Evolutionary conservation across 2,888 invertebrate species (phyloP), one percentile per base, ranked within the genome.

Genomic region (Zeuzera pyrina): DNA sequence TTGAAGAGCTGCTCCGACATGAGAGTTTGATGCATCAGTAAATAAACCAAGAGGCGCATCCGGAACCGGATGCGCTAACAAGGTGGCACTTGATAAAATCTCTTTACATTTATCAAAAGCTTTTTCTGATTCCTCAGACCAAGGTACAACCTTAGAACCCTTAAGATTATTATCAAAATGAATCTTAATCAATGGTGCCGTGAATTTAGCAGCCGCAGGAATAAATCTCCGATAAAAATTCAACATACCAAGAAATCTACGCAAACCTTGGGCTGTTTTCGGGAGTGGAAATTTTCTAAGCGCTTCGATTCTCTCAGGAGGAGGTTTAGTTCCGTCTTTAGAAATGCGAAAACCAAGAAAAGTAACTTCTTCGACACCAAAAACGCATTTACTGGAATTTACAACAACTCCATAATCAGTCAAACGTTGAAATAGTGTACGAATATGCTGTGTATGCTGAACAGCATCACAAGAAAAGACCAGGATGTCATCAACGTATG

Each of bases 401-500:
- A n/a, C n/a, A n/a, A n/a, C n/a, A n/a, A n/a, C n/a, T n/a, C n/a
- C n/a, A n/a, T n/a, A n/a, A n/a, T n/a, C n/a, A n/a, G n/a, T n/a
- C n/a, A n/a, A n/a, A n/a, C n/a, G n/a, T n/a, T n/a, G n/a, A n/a
- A n/a, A n/a, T n/a, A n/a, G n/a, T n/a, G n/a, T n/a, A n/a, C n/a
- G n/a, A n/a, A n/a, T n/a, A n/a, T 64, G 59, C 8, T 41, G 5
- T 2, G 12, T 6, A 31, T 60, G 59, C 19, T 53, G 41, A 5
- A 45, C 30, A 11, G 34, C 35, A 4, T 36, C 29, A 6, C 13
- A 3, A 3, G 56, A 52, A 11, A 23, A 31, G 2, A 42, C 28
- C 5, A 44, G 30, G 45, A 52, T 37, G 22, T 64, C 63, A 30
- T 67, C 62, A 0, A 69, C 33, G 19, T 67, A 69, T 0, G 45